phyloP scores from a whole-genome alignment of 2,113 vertebrate species.

The Bombycilla garrulus region DNA sequence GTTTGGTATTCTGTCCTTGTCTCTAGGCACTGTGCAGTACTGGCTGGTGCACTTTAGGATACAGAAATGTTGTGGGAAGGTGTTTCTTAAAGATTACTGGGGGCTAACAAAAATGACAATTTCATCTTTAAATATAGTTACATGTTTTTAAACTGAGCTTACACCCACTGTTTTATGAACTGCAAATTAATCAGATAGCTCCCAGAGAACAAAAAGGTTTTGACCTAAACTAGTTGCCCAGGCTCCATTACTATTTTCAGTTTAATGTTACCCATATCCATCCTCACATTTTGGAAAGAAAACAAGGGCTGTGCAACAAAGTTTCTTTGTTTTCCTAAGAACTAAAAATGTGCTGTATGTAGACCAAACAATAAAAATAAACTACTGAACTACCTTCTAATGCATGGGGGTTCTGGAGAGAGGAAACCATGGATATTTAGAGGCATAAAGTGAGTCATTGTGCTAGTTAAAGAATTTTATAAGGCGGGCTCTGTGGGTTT shows the following conservation, averaged over 20 bases:
- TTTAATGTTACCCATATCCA: constrained; percentile 68
- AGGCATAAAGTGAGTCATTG: constrained; percentile 79
- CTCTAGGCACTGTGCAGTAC: constrained; percentile 46
- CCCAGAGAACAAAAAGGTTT: constrained; percentile 66
- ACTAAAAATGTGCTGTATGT: constrained; percentile 77
- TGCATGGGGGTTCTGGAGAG: constrained; percentile 74
- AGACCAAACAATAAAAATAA: constrained; percentile 84
- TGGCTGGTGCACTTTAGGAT: constrained; percentile 61
- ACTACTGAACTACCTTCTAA: constrained; percentile 78
- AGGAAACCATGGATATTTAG: constrained; percentile 80
- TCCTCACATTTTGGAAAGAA: constrained; percentile 73
- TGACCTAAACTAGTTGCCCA: constrained; percentile 67
- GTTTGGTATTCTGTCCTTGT: constrained; percentile 58
- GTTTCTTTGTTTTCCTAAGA: constrained; percentile 77
- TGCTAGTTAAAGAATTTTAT: constrained; percentile 74
- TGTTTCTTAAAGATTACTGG: constrained; percentile 64
- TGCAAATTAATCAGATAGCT: constrained; percentile 67
- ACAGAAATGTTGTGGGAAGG: constrained; percentile 61
- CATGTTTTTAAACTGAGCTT: constrained; percentile 64
- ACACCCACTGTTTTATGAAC: constrained; percentile 63
- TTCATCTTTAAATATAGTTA: constrained; percentile 69
- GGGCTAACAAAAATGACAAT: constrained; percentile 60
- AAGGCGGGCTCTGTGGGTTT: constrained; percentile 74
- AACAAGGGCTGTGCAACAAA: constrained; percentile 72
- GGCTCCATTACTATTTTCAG: constrained; percentile 72